phyloP scores from a whole-genome alignment of 2,888 invertebrate genomes.

The Orthosia gothica region DNA sequence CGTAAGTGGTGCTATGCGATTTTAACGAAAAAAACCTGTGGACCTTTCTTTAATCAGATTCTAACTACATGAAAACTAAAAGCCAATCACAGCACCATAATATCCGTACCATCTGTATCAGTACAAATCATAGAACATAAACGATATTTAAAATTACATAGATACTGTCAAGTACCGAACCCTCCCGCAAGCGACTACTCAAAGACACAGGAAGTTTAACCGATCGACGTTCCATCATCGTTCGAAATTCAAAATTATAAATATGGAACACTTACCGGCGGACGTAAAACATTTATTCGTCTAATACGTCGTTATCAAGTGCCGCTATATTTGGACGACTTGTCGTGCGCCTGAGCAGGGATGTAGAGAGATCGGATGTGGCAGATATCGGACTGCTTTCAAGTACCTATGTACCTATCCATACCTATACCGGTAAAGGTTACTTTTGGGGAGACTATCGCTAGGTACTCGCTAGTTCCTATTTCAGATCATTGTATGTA shows the following conservation, averaged over 20 bases:
- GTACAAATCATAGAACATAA: neutral
- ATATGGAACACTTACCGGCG: slow-evolving; percentile 86
- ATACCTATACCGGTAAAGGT: no score
- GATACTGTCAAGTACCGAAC: slow-evolving; percentile 2
- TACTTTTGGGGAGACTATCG: no score
- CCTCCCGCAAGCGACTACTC: slow-evolving; percentile 21
- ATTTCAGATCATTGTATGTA: no score
- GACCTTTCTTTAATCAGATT: no score
- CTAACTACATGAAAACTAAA: no score
- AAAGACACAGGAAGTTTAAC: slow-evolving; percentile 63
- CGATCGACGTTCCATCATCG: slow-evolving; percentile 72
- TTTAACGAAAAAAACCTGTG: neutral
- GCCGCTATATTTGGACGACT: slow-evolving; percentile 86
- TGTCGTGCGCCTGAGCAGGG: slow-evolving; percentile 77
- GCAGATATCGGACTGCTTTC: neutral
- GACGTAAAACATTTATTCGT: slow-evolving; percentile 86
- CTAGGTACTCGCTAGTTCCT: no score
- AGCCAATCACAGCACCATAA: neutral
- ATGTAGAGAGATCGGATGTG: slow-evolving; percentile 72
- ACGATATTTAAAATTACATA: slow-evolving; percentile 1
- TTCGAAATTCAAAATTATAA: slow-evolving; percentile 78
- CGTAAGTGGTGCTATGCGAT: neutral
- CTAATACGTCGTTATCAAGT: slow-evolving; percentile 89
- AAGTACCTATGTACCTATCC: no score
- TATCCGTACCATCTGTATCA: no score